Evolutionary conservation across 2,113 vertebrate genomes (phyloP).

Genomic region (Lepus timidus): DNA sequence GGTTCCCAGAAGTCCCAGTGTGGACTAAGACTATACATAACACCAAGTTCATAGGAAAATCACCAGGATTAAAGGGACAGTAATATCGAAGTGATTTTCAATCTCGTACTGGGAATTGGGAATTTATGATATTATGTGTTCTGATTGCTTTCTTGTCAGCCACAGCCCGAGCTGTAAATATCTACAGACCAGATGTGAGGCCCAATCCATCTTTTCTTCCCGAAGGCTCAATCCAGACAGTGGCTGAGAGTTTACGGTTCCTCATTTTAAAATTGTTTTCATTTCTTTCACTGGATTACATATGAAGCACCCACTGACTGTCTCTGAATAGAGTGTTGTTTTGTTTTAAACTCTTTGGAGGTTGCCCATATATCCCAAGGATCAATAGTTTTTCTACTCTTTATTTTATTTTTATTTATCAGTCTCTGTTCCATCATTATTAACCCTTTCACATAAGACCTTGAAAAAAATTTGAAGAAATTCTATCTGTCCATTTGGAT

Average conservation of each 20-base stretch:
- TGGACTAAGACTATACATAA: background rate
- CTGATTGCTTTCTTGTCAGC: background rate
- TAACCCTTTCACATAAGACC: background rate
- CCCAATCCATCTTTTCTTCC: background rate
- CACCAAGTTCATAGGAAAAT: background rate
- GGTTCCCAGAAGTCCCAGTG: background rate
- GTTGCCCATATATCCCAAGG: background rate
- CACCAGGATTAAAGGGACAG: background rate
- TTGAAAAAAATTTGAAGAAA: conserved; percentile 50
- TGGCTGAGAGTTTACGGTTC: background rate
- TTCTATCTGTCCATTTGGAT: background rate
- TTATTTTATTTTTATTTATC: conserved; percentile 29
- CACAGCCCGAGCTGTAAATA: background rate
- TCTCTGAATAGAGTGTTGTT: conserved; percentile 27
- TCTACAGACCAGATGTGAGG: accelerated
- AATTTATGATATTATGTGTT: background rate
- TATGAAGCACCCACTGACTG: background rate
- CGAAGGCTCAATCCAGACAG: background rate
- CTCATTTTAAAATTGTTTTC: background rate
- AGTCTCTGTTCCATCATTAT: background rate
- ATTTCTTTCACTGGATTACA: background rate
- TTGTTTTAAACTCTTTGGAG: conserved; percentile 6
- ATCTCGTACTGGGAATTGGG: background rate
- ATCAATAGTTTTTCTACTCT: background rate
- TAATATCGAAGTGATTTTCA: background rate